Conservation (phyloP, 2,888 invertebrate species). For the Cephus runcator region DNA sequence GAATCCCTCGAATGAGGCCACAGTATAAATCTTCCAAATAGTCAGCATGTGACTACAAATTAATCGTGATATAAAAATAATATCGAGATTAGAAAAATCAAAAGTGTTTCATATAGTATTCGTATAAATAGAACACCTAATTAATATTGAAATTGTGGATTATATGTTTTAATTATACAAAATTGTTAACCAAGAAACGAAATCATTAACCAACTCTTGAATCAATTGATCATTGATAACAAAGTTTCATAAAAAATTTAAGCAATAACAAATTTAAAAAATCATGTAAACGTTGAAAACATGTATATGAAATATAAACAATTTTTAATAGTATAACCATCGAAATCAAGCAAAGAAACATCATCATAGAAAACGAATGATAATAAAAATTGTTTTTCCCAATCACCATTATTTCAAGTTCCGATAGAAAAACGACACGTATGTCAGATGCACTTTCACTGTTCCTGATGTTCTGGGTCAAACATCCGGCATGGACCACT, state of each 20-base stretch:
- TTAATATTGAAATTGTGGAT: too few species aligned
- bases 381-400: slow-evolving; percentile 20
- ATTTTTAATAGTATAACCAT: neutral
- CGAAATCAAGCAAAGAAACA: neutral
- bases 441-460: slow-evolving; percentile 58
- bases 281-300: neutral
- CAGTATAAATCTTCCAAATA: too few species aligned
- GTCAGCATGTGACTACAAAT: neutral
- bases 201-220: neutral
- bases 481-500: slow-evolving; percentile 55
- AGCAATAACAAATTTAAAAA: neutral
- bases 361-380: neutral
- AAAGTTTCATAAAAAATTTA: neutral
- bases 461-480: slow-evolving; percentile 57
- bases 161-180: neutral
- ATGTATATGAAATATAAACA: neutral
- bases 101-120: neutral
- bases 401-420: slow-evolving; percentile 38
- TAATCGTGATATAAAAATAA: neutral
- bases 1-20: too few species aligned
- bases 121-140: neutral
- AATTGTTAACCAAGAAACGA: neutral
- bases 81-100: neutral
- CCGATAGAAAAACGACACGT: slow-evolving; percentile 36
- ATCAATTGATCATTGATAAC: neutral